A percentile compares a stretch with the other conserved stretches of the same genome.
These are phyloP conservation scores for Phoxinus dragarum DNA, from an alignment of 2,797 vertebrate genomes.

Conservation along the genomic window DNA sequence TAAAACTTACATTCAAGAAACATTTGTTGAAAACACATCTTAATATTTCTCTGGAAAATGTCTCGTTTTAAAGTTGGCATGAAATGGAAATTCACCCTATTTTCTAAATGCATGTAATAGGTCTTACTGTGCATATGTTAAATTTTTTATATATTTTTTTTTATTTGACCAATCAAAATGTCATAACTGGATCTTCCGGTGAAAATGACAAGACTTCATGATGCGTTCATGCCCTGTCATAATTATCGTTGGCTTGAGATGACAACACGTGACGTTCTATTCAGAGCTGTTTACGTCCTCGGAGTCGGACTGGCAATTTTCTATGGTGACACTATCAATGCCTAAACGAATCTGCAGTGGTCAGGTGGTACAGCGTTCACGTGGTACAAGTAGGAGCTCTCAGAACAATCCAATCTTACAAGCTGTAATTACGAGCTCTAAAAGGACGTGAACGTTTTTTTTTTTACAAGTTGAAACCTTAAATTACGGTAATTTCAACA, in stretches of 20 bases:
- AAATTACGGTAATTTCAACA: not conserved
- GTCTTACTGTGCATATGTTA: not conserved
- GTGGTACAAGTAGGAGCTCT: not conserved
- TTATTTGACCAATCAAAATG: not conserved
- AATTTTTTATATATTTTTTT: too few relatives aligned
- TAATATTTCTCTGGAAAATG: not conserved
- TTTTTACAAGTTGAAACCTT: not conserved
- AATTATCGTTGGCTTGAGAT: not conserved
- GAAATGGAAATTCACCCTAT: not conserved
- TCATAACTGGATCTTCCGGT: not conserved
- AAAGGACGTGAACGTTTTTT: not conserved
- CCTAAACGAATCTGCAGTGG: too few relatives aligned
- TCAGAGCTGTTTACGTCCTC: not conserved
- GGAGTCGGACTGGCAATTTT: not conserved
- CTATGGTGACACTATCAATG: not conserved
- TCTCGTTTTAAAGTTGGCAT: not conserved
- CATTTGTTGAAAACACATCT: not conserved
- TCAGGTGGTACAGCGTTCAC: too few relatives aligned
- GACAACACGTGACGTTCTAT: too few relatives aligned
- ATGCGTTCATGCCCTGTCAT: not conserved
- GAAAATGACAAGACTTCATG: not conserved
- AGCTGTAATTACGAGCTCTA: not conserved
- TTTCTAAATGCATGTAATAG: not conserved
- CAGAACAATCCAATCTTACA: not conserved
- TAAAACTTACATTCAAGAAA: not conserved